A percentile compares a stretch with the other conserved stretches of the same genome.
phyloP scores from a whole-genome alignment of 2,888 invertebrate species.

The Nomada fucata region DNA sequence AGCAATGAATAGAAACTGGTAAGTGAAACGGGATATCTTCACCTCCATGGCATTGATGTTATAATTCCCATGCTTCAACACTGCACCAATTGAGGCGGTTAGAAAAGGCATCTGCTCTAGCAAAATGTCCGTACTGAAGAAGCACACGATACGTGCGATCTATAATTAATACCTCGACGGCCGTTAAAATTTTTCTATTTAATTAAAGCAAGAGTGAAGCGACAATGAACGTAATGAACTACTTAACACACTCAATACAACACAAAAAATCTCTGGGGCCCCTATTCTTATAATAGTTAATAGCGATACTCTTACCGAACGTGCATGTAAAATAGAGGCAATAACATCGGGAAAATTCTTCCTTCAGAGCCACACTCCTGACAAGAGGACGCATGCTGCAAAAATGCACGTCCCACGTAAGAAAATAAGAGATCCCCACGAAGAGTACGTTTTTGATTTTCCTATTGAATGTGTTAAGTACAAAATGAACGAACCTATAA shows the following conservation, averaged over 20 bases:
- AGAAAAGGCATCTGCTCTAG: slow-evolving; percentile 1
- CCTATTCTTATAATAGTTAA: too few relatives aligned
- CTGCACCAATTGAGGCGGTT: accelerated
- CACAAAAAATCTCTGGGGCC: too few relatives aligned
- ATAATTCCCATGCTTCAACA: not conserved
- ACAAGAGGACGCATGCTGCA: too few relatives aligned
- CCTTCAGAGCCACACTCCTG: too few relatives aligned
- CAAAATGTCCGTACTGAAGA: not conserved
- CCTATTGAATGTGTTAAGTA: not conserved
- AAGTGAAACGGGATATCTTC: not conserved
- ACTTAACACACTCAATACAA: too few relatives aligned
- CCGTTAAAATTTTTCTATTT: not conserved
- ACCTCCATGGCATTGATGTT: not conserved
- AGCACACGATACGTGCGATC: not conserved
- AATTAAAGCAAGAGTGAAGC: too few relatives aligned
- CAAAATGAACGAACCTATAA: not conserved
- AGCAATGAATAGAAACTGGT: not conserved
- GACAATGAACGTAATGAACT: not conserved
- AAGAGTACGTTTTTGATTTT: too few relatives aligned
- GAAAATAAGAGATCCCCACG: too few relatives aligned
- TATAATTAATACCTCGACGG: not conserved
- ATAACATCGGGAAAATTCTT: too few relatives aligned
- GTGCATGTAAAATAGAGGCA: too few relatives aligned
- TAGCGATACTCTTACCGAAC: too few relatives aligned
- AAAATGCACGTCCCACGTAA: too few relatives aligned